phyloP scores from a whole-genome alignment of 2,113 vertebrate species.

The Rhea americana region DNA sequence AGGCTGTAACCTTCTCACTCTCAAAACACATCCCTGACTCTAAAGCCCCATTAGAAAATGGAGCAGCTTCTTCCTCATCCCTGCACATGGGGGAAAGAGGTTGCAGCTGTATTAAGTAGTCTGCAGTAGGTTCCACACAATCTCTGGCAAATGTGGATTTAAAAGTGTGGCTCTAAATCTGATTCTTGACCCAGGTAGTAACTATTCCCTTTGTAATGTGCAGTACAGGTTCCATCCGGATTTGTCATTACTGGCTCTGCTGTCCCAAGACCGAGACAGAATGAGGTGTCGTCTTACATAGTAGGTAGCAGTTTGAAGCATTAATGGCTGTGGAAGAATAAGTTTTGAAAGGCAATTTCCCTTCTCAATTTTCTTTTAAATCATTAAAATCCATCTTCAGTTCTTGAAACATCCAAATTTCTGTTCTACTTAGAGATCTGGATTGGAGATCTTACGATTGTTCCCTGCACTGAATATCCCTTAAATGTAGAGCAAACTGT shows the following conservation, averaged over 20 bases:
- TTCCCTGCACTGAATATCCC: not conserved
- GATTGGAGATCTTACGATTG: not conserved
- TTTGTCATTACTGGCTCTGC: slow-evolving; percentile 38
- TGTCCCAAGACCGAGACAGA: slow-evolving; percentile 42
- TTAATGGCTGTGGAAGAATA: slow-evolving; percentile 51
- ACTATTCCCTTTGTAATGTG: not conserved
- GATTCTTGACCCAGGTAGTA: not conserved
- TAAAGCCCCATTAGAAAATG: not conserved
- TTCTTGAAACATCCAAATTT: slow-evolving; percentile 47
- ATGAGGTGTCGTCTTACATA: slow-evolving; percentile 22
- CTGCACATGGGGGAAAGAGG: not conserved
- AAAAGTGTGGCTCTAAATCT: not conserved
- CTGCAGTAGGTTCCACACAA: not conserved
- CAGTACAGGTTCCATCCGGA: not conserved
- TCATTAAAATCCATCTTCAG: slow-evolving; percentile 65
- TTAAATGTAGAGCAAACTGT: slow-evolving; percentile 27
- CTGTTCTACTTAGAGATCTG: slow-evolving; percentile 37
- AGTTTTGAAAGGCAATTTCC: slow-evolving; percentile 65
- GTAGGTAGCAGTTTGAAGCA: slow-evolving; percentile 55
- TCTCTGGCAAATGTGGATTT: not conserved
- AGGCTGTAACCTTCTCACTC: not conserved
- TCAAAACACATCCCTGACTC: not conserved
- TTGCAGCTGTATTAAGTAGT: not conserved
- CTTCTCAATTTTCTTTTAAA: slow-evolving; percentile 61
- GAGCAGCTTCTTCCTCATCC: not conserved